Conservation (phyloP, 2,888 invertebrate species). For the Brachyptera risi region DNA sequence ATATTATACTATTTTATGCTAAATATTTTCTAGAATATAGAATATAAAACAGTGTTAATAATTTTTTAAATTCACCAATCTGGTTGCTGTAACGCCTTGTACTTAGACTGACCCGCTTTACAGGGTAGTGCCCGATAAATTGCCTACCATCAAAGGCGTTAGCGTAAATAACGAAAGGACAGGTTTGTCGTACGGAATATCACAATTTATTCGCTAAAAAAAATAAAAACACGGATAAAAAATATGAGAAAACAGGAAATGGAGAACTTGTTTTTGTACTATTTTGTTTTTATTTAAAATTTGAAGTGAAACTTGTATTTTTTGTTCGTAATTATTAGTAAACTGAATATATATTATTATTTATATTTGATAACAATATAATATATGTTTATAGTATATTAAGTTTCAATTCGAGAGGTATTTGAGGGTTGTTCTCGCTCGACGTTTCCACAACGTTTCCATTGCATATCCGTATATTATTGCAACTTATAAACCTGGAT, state of each 20-base stretch:
- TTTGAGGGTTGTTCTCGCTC: no score
- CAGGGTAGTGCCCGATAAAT: not conserved
- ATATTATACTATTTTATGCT: not conserved
- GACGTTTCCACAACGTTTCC: not conserved
- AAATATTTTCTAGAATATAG: not conserved
- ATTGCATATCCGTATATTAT: not conserved
- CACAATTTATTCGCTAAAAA: not conserved
- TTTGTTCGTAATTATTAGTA: not conserved
- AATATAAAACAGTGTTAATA: slow-evolving; percentile 10
- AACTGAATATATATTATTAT: not conserved
- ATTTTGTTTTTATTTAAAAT: not conserved
- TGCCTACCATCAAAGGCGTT: slow-evolving; percentile 1
- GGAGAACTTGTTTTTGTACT: not conserved
- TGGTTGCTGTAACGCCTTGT: not conserved
- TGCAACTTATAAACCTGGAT: not conserved
- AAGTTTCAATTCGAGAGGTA: not conserved
- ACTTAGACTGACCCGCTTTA: not conserved
- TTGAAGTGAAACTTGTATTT: not conserved
- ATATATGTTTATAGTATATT: not conserved
- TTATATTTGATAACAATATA: not conserved
- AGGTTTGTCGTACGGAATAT: not conserved
- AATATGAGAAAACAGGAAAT: no score
- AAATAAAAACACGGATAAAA: not conserved
- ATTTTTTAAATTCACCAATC: not conserved
- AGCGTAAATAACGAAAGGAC: not conserved